Base-by-base conservation (phyloP, 1,140 invertebrate genomes). In the Dysdera silvatica region DNA sequence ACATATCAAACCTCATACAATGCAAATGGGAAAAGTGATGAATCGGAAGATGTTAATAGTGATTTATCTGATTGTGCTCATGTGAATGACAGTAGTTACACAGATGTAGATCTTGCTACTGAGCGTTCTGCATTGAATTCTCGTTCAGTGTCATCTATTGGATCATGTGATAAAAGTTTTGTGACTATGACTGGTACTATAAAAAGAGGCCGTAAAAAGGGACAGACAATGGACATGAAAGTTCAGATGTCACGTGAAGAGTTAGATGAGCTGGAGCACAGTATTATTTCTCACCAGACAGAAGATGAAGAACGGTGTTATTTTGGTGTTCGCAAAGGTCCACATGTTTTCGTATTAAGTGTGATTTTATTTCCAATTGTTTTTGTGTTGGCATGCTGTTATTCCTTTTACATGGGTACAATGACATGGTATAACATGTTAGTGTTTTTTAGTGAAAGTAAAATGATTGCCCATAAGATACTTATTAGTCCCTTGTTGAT, bases 341-440 rank as follows among this genome's bases (percentile, higher is more conserved):
- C 81, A 10, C 86, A 88, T 75, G 80, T 87, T 33, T 78, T 84
- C 52, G 49, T 87, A 0, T 82, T 85, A 68, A 83, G 82, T 51
- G 61, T 87, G 14, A 37, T 87, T 2, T 85, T 82, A 70, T 78
- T 83, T 66, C 86, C 86, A 18, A 77, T 85, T 74, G 81, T 85
- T 18, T 79, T 82, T 28, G 60, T 82, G 23, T 74, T 85, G 48
- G 85, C 86, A 20, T 74, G 81, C 16, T 71, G 80, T 32, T 85
- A 87, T 69, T 84, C 84, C 4, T 87, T 88, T 73, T 87, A 87
- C 69, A 82, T 86, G 65, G 85, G 86, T 32, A 86, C 85, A 2
- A 75, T 86, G 66, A 85, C 85, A 37, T 87, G 85, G 85, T 87
- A 87, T 71, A 88, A 87, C 71, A 80, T 87, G 61, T 85, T 86